Evolutionary conservation across 1,140 invertebrate genomes (phyloP).

Genomic region (Drosophila kikkawai): DNA sequence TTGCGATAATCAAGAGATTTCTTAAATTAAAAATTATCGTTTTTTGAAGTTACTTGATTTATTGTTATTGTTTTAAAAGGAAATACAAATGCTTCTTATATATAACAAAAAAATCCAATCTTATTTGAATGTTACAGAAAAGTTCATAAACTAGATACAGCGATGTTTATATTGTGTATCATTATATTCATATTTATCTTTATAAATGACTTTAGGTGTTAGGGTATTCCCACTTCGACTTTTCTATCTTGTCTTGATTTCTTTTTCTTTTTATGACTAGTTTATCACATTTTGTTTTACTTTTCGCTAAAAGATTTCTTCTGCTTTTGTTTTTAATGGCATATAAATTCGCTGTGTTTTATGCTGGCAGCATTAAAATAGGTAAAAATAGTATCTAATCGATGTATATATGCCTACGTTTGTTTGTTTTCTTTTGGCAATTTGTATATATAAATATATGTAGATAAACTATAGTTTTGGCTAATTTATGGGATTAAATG

Average conservation of each 20-base stretch:
- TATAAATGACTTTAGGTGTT: neutral
- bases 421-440: conserved; percentile 22
- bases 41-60: neutral
- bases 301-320: conserved; percentile 23
- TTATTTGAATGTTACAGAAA: neutral
- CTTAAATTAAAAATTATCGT: neutral
- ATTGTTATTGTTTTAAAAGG: neutral
- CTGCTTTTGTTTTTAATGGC: conserved; percentile 35
- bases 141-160: neutral
- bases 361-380: conserved; percentile 44
- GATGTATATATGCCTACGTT: conserved; percentile 3
- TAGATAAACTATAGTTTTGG: conserved; percentile 18
- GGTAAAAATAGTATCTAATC: conserved; percentile 45
- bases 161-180: neutral
- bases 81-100: neutral
- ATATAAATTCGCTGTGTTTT: conserved; percentile 61
- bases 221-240: conserved; percentile 5
- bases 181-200: neutral
- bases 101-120: neutral
- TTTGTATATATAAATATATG: neutral
- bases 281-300: conserved; percentile 19
- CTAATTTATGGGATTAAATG: conserved; percentile 25
- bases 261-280: conserved; percentile 19
- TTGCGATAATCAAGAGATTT: neutral
- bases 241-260: no score